Conservation (phyloP, 2,888 invertebrate genomes). For the Seladonia tumulorum region DNA sequence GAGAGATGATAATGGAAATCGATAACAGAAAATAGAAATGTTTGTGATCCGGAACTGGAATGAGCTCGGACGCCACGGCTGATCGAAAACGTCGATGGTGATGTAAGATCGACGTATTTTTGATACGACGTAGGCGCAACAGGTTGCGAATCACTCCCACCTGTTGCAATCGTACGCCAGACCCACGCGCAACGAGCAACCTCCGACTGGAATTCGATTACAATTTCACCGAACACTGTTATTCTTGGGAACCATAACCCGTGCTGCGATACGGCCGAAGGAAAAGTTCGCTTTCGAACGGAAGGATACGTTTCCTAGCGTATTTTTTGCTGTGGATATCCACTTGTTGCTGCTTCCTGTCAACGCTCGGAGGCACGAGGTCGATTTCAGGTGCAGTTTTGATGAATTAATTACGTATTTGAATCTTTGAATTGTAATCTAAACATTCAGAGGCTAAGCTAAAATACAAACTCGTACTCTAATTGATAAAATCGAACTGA, state of each 20-base stretch:
- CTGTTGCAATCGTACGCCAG: conserved; percentile 71
- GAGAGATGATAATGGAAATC: not conserved
- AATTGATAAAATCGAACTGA: no score
- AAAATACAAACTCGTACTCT: no score
- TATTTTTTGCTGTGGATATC: not conserved
- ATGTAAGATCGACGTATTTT: conserved; percentile 57
- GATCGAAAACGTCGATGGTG: conserved; percentile 6
- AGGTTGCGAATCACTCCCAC: conserved; percentile 74
- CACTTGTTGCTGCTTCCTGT: not conserved
- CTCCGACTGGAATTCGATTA: conserved; percentile 62
- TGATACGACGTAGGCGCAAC: conserved; percentile 71
- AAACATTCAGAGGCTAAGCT: no score
- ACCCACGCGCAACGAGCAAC: conserved; percentile 69
- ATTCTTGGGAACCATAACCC: not conserved
- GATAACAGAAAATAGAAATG: not conserved
- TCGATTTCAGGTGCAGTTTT: not conserved
- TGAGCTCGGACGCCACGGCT: conserved; percentile 7
- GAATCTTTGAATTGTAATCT: no score
- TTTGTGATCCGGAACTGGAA: conserved; percentile 10
- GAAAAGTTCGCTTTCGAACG: not conserved
- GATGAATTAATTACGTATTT: no score
- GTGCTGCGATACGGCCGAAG: not conserved
- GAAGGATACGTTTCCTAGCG: not conserved
- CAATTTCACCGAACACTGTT: conserved; percentile 54
- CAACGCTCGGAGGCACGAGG: not conserved